A percentile compares a stretch with the other conserved stretches of the same genome.
phyloP scores from a whole-genome alignment of 2,797 vertebrate species.

The Lithobates sylvaticus region DNA sequence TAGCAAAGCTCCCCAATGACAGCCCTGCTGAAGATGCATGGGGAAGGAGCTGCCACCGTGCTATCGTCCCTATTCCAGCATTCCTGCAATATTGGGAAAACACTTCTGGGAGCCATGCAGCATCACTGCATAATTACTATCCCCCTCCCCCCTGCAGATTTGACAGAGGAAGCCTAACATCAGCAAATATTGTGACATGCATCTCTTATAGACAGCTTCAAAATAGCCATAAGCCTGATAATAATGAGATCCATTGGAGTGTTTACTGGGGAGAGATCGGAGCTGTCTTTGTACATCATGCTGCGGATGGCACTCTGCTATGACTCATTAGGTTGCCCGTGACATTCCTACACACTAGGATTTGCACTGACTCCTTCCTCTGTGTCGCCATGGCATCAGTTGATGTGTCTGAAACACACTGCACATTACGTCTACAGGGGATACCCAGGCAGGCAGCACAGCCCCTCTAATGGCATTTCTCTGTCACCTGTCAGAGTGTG shows the following conservation, averaged over 20 bases:
- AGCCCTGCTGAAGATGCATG: conserved; percentile 36
- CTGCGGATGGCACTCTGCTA: conserved; percentile 3
- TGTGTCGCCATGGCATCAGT: conserved; percentile 50
- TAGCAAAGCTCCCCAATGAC: conserved; percentile 34
- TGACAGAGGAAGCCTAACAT: conserved; percentile 33
- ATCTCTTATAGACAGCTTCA: background rate
- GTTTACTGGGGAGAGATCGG: background rate
- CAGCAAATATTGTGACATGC: conserved; percentile 30
- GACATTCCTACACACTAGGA: conserved; percentile 6
- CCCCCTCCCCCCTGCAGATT: conserved; percentile 13
- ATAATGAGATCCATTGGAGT: background rate
- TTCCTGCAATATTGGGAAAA: conserved; percentile 26
- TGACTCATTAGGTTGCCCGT: background rate
- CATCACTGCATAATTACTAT: conserved; percentile 36
- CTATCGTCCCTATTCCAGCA: conserved; percentile 34
- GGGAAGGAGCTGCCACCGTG: conserved; percentile 4
- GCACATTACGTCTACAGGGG: conserved; percentile 51
- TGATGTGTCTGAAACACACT: conserved; percentile 37
- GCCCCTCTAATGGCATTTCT: conserved; percentile 9
- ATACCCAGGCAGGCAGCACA: conserved; percentile 52
- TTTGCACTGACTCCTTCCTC: background rate
- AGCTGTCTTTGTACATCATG: background rate
- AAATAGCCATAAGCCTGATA: background rate
- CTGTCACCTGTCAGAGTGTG: conserved; percentile 7
- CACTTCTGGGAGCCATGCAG: conserved; percentile 14